These are phyloP conservation scores for Acanthiza pusilla DNA, from an alignment of 2,797 vertebrate species.

Conservation along the genomic window DNA sequence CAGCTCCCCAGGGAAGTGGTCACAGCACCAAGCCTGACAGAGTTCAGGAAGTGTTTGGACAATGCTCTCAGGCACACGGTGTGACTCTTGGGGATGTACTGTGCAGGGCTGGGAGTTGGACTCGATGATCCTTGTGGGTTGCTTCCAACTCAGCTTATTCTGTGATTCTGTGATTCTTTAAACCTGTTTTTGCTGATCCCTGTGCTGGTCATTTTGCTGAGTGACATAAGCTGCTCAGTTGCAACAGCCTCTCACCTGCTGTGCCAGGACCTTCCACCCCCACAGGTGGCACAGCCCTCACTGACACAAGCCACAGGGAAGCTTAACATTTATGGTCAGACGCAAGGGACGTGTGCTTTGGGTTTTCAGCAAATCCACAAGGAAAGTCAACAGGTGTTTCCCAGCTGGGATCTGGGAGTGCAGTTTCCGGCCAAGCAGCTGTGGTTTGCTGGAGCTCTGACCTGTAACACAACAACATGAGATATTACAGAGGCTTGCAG, in stretches of 20 bases:
- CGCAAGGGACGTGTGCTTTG: too few relatives aligned
- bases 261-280: neutral
- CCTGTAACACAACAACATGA: too few relatives aligned
- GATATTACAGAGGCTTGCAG: too few relatives aligned
- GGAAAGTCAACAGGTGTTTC: neutral
- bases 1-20: neutral
- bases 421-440: too few relatives aligned
- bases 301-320: neutral
- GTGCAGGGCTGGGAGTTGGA: neutral
- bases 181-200: neutral
- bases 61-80: too few relatives aligned
- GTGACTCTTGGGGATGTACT: neutral
- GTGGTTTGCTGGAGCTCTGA: neutral
- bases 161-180: too few relatives aligned
- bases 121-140: neutral
- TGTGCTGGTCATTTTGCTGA: neutral
- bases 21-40: neutral
- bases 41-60: neutral
- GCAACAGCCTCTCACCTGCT: neutral
- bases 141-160: neutral
- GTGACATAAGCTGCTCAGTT: neutral
- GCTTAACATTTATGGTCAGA: neutral
- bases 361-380: too few relatives aligned
- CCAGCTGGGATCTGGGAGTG: neutral
- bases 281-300: too few relatives aligned